phyloP scores from a whole-genome alignment of 2,113 vertebrate genomes.

The Rana temporaria region DNA sequence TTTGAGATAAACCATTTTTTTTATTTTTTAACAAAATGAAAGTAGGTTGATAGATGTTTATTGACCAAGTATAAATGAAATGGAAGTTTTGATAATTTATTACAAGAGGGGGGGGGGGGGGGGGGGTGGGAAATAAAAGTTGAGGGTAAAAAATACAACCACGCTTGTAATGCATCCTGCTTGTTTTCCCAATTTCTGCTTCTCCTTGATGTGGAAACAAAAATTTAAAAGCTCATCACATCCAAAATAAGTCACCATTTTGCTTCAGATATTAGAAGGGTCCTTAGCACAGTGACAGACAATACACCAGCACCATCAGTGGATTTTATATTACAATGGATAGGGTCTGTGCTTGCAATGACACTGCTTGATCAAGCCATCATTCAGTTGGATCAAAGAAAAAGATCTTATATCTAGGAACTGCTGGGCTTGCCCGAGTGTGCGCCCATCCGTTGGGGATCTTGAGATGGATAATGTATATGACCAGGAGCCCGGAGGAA shows the following conservation, averaged over 20 bases:
- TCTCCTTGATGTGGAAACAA: not conserved
- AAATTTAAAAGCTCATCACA: slow-evolving; percentile 13
- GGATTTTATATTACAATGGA: not conserved
- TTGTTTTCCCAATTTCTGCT: not conserved
- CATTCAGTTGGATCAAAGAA: not conserved
- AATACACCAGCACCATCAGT: not conserved
- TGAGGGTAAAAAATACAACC: not conserved
- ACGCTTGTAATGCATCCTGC: not conserved
- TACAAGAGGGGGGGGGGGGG: too few species aligned
- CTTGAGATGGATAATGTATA: slow-evolving; percentile 96
- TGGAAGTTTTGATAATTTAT: slow-evolving; percentile 5
- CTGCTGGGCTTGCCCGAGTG: slow-evolving; percentile 86
- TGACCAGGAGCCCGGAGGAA: slow-evolving; percentile 92
- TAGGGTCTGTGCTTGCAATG: not conserved
- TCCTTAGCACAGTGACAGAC: not conserved
- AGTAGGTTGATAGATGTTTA: too few species aligned
- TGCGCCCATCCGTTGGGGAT: slow-evolving; percentile 95
- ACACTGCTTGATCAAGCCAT: not conserved
- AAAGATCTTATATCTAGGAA: slow-evolving; percentile 67
- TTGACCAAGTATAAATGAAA: too few species aligned
- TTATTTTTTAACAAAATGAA: too few species aligned
- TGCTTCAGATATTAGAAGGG: not conserved
- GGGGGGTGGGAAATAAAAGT: not conserved
- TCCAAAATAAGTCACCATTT: not conserved
- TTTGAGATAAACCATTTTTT: too few species aligned